These are phyloP conservation scores for Dasypus novemcinctus DNA, from an alignment of 2,113 vertebrate genomes.

Conservation along the genomic window DNA sequence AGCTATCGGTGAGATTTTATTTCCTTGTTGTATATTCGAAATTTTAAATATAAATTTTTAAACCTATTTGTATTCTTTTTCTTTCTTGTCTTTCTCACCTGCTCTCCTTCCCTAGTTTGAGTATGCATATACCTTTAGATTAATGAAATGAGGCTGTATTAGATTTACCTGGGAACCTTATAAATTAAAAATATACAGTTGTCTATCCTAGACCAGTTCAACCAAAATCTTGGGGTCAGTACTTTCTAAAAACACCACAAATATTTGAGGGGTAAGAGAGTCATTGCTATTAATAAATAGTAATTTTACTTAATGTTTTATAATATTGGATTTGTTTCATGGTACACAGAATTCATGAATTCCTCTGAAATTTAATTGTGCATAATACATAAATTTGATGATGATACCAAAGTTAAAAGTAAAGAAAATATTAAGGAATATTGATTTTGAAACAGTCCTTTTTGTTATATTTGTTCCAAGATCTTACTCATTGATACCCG, in stretches of 20 bases:
- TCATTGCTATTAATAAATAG: not conserved
- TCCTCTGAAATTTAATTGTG: constrained; percentile 30
- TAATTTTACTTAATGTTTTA: constrained; percentile 30
- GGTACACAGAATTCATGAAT: not conserved
- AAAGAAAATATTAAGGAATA: not conserved
- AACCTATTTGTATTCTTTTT: not conserved
- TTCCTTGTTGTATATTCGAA: constrained; percentile 1
- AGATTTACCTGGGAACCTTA: not conserved
- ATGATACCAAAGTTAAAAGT: not conserved
- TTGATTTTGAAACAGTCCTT: not conserved
- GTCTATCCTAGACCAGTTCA: not conserved
- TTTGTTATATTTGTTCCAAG: not conserved
- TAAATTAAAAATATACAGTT: constrained; percentile 17
- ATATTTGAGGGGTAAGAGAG: not conserved
- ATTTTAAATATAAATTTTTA: constrained; percentile 28
- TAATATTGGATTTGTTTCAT: constrained; percentile 7
- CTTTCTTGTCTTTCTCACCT: not conserved
- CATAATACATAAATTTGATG: not conserved
- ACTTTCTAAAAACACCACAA: not conserved
- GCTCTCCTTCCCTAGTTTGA: not conserved
- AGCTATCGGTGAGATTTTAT: constrained; percentile 90
- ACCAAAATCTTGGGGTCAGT: not conserved
- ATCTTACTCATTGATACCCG: not conserved
- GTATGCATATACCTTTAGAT: not conserved
- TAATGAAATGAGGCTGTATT: not conserved